phyloP scores from a whole-genome alignment of 2,113 vertebrate species.

The Myrmecophaga tridactyla region DNA sequence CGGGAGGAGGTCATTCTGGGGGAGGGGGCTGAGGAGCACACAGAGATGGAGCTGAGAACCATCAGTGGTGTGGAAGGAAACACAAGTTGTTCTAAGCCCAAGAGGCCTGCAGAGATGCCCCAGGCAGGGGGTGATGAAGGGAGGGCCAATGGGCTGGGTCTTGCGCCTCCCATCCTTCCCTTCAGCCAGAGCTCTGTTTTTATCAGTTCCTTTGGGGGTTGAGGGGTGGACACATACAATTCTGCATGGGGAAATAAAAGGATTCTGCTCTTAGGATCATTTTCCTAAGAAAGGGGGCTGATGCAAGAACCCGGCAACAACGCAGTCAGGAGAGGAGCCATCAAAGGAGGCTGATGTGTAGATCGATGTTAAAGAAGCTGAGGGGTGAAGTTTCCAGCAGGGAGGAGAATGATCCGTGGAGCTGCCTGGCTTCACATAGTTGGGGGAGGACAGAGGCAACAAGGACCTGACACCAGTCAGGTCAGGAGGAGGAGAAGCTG shows the following conservation, averaged over 20 bases:
- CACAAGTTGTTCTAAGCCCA: not conserved
- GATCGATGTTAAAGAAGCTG: not conserved
- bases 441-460: not conserved
- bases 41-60: not conserved
- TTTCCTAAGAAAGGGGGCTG: not conserved
- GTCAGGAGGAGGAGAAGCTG: not conserved
- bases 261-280: not conserved
- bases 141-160: too few species aligned
- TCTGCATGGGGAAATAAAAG: not conserved
- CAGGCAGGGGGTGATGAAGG: not conserved
- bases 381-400: not conserved
- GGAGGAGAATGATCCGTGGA: not conserved
- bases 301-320: not conserved
- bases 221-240: not conserved
- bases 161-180: not conserved
- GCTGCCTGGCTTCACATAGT: not conserved
- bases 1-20: not conserved
- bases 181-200: not conserved
- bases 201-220: not conserved
- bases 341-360: not conserved
- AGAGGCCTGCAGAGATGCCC: not conserved
- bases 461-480: too few species aligned
- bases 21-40: not conserved
- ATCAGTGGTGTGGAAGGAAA: not conserved
- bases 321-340: accelerated